These are phyloP conservation scores for Nasonia giraulti DNA, from an alignment of 1,140 invertebrate species.

Conservation along the genomic window DNA sequence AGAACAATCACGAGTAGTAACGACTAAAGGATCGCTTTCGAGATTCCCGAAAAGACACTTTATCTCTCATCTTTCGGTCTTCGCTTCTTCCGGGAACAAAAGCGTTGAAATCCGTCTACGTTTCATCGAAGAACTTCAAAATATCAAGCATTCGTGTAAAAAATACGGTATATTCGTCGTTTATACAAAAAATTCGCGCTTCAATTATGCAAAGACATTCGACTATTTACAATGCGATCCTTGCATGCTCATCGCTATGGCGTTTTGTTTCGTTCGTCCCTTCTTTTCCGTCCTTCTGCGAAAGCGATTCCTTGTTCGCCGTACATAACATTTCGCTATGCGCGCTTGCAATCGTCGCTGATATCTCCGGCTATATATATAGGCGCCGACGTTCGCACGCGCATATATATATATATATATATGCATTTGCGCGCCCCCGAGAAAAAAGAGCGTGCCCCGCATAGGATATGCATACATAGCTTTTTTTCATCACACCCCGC, in stretches of 20 bases:
- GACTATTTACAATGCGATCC: slow-evolving; percentile 41
- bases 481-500: slow-evolving; percentile 8
- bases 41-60: slow-evolving; percentile 3
- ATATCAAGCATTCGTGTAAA: slow-evolving; percentile 46
- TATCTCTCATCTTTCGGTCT: slow-evolving; percentile 15
- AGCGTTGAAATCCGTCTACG: slow-evolving; percentile 4
- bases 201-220: slow-evolving; percentile 32
- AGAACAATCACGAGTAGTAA: slow-evolving; percentile 68
- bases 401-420: neutral
- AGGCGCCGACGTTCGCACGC: neutral
- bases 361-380: neutral
- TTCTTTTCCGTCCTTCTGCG: neutral
- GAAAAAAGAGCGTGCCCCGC: neutral
- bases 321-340: slow-evolving; percentile 24
- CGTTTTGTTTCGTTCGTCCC: neutral
- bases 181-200: slow-evolving; percentile 31
- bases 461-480: neutral
- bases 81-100: neutral
- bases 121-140: slow-evolving; percentile 30
- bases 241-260: neutral
- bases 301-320: slow-evolving; percentile 28
- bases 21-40: slow-evolving; percentile 49
- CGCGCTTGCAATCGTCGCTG: slow-evolving; percentile 14
- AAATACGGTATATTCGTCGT: slow-evolving; percentile 44
- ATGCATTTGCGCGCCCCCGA: too few species aligned